Percentiles rank a stretch among this genome's conserved stretches.
phyloP scores from a whole-genome alignment of 2,113 vertebrate species.

The Alexandromys fortis region DNA sequence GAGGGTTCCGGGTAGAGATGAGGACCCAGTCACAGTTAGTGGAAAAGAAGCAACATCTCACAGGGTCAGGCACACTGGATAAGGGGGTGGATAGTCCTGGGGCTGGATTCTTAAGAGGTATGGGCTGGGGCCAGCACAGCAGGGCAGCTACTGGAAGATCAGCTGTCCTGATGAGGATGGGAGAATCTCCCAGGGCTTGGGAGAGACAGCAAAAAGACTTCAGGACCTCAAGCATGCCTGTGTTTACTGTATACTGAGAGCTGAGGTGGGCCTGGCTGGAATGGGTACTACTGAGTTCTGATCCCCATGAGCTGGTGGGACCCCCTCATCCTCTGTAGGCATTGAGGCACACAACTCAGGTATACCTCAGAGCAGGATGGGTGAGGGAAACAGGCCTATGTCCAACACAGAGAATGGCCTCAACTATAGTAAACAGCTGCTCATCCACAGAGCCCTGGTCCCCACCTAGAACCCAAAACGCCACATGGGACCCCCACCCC shows the following conservation, averaged over 20 bases:
- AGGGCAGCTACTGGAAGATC: fast-evolving
- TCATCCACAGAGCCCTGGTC: too few relatives aligned
- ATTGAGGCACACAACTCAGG: fast-evolving
- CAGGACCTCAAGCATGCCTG: neutral
- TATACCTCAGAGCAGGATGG: neutral
- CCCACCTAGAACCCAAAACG: neutral
- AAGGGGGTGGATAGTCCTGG: fast-evolving
- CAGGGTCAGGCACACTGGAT: too few relatives aligned
- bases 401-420: too few relatives aligned
- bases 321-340: fast-evolving
- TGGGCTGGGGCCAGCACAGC: neutral
- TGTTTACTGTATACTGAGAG: fast-evolving
- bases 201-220: neutral
- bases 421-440: too few relatives aligned
- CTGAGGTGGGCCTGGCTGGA: neutral
- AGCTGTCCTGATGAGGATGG: neutral
- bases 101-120: neutral
- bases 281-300: fast-evolving
- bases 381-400: neutral
- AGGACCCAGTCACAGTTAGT: fast-evolving
- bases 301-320: fast-evolving
- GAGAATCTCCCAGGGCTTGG: neutral
- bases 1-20: fast-evolving
- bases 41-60: fast-evolving
- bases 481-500: neutral